Evolutionary conservation across 2,888 invertebrate genomes (phyloP).

Genomic region (Papilio gigon): DNA sequence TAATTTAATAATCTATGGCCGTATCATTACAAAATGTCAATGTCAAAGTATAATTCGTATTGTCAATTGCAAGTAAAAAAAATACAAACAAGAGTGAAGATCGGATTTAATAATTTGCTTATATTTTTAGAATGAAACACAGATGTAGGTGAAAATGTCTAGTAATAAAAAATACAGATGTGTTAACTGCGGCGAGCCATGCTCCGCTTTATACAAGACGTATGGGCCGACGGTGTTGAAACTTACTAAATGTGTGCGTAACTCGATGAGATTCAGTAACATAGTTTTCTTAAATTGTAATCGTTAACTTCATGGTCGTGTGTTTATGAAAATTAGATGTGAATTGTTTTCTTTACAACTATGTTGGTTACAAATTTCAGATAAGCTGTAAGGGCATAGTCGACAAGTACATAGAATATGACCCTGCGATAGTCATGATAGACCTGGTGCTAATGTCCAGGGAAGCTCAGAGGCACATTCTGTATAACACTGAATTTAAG

Average conservation of each 20-base stretch:
- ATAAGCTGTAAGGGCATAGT: constrained; percentile 87
- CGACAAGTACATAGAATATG: constrained; percentile 96
- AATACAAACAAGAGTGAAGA: neutral
- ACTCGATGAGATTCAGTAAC: neutral
- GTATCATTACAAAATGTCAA: neutral
- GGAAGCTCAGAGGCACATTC: constrained; percentile 91
- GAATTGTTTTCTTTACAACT: too few species aligned
- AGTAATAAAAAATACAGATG: constrained; percentile 72
- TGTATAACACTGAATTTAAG: constrained; percentile 91
- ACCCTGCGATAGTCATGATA: constrained; percentile 92
- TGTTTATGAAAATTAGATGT: too few species aligned
- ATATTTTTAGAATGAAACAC: neutral
- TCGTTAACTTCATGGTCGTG: neutral
- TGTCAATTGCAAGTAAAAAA: neutral
- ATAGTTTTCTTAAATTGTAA: neutral
- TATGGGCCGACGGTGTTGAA: constrained; percentile 88
- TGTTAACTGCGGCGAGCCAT: constrained; percentile 86
- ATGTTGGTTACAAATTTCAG: constrained; percentile 83
- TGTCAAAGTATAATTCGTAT: neutral
- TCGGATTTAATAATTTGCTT: neutral
- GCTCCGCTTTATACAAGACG: constrained; percentile 85
- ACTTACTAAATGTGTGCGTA: constrained; percentile 88
- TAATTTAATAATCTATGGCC: too few species aligned
- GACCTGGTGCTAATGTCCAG: constrained; percentile 91
- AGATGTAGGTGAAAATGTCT: constrained; percentile 36